phyloP scores from a whole-genome alignment of 2,797 vertebrate species.

The Mus caroli region DNA sequence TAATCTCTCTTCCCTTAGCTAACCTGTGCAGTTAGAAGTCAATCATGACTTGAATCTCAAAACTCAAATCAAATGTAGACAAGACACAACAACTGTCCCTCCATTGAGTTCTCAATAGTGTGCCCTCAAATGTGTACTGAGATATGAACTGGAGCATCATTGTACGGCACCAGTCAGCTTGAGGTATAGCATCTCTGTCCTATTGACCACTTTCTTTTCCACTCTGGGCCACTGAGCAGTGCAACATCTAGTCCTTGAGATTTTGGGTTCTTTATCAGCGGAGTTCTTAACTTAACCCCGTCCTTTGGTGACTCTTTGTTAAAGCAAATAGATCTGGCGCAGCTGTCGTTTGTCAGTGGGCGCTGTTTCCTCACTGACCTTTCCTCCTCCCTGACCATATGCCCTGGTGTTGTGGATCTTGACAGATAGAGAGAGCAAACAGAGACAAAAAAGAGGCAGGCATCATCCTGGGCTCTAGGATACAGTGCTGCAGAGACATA shows the following conservation, averaged over 20 bases:
- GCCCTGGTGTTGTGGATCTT: no score
- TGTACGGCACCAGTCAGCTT: background rate
- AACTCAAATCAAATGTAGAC: slow-evolving; percentile 55
- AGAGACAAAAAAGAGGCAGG: background rate
- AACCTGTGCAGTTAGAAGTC: background rate
- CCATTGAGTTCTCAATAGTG: background rate
- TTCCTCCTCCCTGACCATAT: background rate
- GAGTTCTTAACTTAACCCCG: background rate
- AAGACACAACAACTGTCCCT: background rate
- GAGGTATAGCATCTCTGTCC: background rate
- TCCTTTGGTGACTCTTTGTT: background rate
- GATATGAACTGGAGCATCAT: background rate
- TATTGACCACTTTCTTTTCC: background rate
- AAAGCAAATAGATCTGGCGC: background rate
- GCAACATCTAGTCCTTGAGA: background rate
- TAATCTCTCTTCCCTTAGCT: slow-evolving; percentile 18
- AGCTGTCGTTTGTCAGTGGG: background rate
- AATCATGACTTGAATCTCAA: background rate
- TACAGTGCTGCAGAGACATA: background rate
- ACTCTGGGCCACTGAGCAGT: background rate
- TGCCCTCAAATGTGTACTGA: background rate
- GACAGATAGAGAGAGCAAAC: background rate
- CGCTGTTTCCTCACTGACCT: background rate
- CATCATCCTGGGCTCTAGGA: background rate
- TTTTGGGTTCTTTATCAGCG: background rate